Base-by-base conservation (phyloP, 2,797 vertebrate genomes). In the Sarcoramphus papa region DNA sequence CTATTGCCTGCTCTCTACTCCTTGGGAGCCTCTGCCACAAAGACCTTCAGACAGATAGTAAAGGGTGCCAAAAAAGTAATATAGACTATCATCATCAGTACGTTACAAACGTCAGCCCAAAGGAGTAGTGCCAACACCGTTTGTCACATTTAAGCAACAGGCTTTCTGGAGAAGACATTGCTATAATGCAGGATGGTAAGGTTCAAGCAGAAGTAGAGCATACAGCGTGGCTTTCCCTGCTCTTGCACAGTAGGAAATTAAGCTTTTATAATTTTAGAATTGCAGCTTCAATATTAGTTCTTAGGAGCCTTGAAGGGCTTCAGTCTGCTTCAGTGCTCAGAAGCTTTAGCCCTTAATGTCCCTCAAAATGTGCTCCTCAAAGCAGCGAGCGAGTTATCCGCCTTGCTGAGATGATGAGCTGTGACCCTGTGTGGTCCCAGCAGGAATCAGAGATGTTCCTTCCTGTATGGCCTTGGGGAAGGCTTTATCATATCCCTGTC, bases 161-260 rank as follows among this genome's bases (percentile, higher is more conserved):
- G 40, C 15, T 27, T 62, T 60, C 45, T 64, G 75, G 27, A 85
- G 59, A 17, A 78, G 50, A 51, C 53, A 5, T 41, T 16, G 17
- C 25, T 35, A 1, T 47, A 27, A 41, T 4, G 8, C 54, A 45
- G 28, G 10, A 28, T 7, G 19, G n/a, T 0, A 0, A 33, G 4
- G 14, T 28, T 76, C 20, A 20, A 63, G 65, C 33, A 74, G 47
- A 50, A 3, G 4, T 3, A n/a, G 35, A 51, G 59, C 0, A 0
- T 0, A 6, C 3, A 8, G 18, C 3, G 24, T 45, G 45, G 50
- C 4, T 73, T 85, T 48, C 31, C 64, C 37, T 51, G 51, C 24
- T 43, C 75, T 60, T 62, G 9, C 23, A 47, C 33, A 59, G 16
- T 10, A 59, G 80, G 56, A 95, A 80, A 50, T 31, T 35, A 33